These are phyloP conservation scores for Suillia variegata DNA, from an alignment of 2,888 invertebrate genomes.

Conservation along the genomic window DNA sequence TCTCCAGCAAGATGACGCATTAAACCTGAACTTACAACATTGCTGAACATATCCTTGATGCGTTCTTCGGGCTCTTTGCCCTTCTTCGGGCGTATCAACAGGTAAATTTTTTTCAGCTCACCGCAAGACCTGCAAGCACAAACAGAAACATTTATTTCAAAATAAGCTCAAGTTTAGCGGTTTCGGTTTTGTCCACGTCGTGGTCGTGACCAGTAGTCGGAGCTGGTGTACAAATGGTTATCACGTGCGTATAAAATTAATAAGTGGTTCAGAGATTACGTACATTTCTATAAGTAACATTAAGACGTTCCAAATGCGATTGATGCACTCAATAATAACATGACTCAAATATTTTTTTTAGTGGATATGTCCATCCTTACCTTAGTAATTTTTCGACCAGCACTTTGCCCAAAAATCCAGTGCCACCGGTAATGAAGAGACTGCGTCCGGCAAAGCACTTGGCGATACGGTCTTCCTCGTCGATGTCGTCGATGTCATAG, in stretches of 20 bases:
- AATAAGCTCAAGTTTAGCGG: conserved; percentile 7
- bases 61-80: conserved; percentile 79
- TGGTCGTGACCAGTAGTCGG: conserved; percentile 24
- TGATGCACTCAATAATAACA: too few relatives aligned
- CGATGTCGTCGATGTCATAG: conserved; percentile 40
- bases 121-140: conserved; percentile 69
- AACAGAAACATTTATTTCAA: conserved; percentile 16
- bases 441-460: conserved; percentile 54
- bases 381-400: conserved; percentile 60
- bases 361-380: conserved; percentile 35
- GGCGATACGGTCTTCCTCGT: conserved; percentile 57
- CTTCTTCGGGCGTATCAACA: conserved; percentile 83
- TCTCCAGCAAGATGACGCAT: background rate
- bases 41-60: conserved; percentile 79
- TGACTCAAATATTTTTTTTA: background rate
- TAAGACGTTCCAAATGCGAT: background rate
- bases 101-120: conserved; percentile 76
- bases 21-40: conserved; percentile 69
- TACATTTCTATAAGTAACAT: background rate
- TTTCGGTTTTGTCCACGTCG: background rate
- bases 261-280: background rate
- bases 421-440: conserved; percentile 60
- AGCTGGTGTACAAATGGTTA: conserved; percentile 34
- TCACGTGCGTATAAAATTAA: conserved; percentile 28
- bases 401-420: conserved; percentile 62